Base-by-base conservation (phyloP, 2,888 invertebrate genomes). In the Nemotelus pantherinus region DNA sequence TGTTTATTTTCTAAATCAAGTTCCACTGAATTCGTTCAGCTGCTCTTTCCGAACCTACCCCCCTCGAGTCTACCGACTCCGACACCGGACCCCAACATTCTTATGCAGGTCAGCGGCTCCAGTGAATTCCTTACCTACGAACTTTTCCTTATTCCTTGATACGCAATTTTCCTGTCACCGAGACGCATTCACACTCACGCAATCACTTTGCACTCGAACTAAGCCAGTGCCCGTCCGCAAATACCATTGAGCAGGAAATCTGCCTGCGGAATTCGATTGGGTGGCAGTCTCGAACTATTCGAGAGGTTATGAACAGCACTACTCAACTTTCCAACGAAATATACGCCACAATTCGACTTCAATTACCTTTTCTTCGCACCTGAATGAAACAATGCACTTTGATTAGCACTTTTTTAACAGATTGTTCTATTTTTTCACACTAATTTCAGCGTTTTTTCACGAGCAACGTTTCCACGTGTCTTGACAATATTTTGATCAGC, bases 381-480 rank as follows among this genome's bases (percentile, higher is more conserved):
- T 48, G 43, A 74, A 74, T 10, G 10, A 44, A 74, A 60, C 74
- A 60, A 47, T 48, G 74, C 74, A 60, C 74, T 74, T 74, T 3
- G 41, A 39, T 48, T 74, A 41, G 63, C 74, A 74, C 74, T 60
- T 60, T 74, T 74, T 57, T 6, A 45, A 6, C 5, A 48, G 6
- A 63, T 60, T 60, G 10, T 43, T 10, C 9, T 41, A 48, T 60
- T 60, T 74, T 74, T 74, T 74, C 74, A 60, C 74, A 48, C 5
- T 74, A 60, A 45, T 74, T 74, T 63, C 60, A 60, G 9, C 41
- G 47, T 39, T 74, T 60, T 74, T 63, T 7, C 48, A 25, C 60
- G 48, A 60, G 60, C 39, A 74, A 74, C 74, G 45, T 74, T 74
- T 74, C 74, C 74, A 74, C 74, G 74, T 74, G 74, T 74, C 60